Evolutionary conservation across 1,140 invertebrate genomes (phyloP).

Genomic region (Cyclargus thomasi): DNA sequence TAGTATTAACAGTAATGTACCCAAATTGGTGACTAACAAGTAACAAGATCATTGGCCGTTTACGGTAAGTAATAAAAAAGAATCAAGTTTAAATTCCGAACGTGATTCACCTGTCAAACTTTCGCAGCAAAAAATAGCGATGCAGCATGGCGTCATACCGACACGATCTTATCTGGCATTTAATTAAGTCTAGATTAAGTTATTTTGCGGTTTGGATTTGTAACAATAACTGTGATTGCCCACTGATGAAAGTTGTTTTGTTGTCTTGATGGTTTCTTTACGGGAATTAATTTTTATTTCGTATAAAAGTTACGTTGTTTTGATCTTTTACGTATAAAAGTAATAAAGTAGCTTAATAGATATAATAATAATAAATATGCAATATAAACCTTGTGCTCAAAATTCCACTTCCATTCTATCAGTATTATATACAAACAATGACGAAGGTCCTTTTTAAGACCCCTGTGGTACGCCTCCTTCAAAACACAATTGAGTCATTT

Average conservation of each 20-base stretch:
- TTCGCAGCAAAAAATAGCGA: conserved; percentile 46
- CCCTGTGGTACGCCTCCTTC: background rate
- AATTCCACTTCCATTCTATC: background rate
- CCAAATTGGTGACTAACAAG: background rate
- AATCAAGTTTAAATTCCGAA: conserved; percentile 40
- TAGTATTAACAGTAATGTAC: background rate
- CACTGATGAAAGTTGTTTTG: background rate
- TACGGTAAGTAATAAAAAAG: conserved; percentile 26
- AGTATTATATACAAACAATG: too few species aligned
- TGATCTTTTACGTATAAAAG: background rate
- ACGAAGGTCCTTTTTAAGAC: background rate
- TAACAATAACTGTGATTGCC: background rate
- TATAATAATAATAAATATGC: too few species aligned
- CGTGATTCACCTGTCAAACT: conserved; percentile 59
- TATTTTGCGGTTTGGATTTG: conserved; percentile 5
- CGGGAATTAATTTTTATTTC: background rate
- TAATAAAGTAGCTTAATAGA: too few species aligned
- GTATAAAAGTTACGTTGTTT: background rate
- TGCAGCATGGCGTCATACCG: conserved; percentile 27
- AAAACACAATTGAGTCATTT: background rate
- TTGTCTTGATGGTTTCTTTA: background rate
- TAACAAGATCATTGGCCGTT: conserved; percentile 13
- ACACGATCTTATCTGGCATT: conserved; percentile 27
- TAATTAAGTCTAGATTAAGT: conserved; percentile 10
- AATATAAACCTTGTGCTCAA: too few species aligned